Conservation (phyloP, 2,797 vertebrate species). For the Cuculus canorus region DNA sequence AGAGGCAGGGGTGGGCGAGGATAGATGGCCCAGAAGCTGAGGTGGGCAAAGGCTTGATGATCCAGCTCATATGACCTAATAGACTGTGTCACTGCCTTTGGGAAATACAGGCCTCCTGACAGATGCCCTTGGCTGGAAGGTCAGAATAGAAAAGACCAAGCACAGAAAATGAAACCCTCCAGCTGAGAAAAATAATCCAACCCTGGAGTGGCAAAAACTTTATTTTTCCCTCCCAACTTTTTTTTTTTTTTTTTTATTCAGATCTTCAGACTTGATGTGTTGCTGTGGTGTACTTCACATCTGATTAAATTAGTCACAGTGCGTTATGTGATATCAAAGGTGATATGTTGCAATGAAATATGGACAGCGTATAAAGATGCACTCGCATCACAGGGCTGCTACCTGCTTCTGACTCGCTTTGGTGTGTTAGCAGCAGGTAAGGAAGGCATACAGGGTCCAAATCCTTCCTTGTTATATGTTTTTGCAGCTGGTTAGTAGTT, state of each 20-base stretch:
- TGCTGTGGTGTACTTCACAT: conserved; percentile 67
- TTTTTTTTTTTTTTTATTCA: not conserved
- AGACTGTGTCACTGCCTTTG: conserved; percentile 67
- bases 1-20: conserved; percentile 38
- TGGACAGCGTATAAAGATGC: conserved; percentile 65
- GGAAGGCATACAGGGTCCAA: not conserved
- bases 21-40: conserved; percentile 56
- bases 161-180: conserved; percentile 60
- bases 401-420: not conserved
- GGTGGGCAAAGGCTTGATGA: conserved; percentile 37
- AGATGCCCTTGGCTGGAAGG: conserved; percentile 71
- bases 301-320: conserved; percentile 78
- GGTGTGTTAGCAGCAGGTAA: not conserved
- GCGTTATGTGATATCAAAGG: conserved; percentile 65
- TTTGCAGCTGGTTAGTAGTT: not conserved
- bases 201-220: conserved; percentile 36
- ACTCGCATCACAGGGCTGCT: conserved; percentile 23
- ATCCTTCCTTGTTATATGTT: not conserved
- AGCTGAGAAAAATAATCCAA: conserved; percentile 69
- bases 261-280: conserved; percentile 46
- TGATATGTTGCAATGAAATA: conserved; percentile 71
- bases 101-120: conserved; percentile 56
- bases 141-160: conserved; percentile 68
- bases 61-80: conserved; percentile 58
- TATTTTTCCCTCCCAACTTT: not conserved